Conservation (phyloP, 2,797 vertebrate genomes). For the Clamator glandarius region DNA sequence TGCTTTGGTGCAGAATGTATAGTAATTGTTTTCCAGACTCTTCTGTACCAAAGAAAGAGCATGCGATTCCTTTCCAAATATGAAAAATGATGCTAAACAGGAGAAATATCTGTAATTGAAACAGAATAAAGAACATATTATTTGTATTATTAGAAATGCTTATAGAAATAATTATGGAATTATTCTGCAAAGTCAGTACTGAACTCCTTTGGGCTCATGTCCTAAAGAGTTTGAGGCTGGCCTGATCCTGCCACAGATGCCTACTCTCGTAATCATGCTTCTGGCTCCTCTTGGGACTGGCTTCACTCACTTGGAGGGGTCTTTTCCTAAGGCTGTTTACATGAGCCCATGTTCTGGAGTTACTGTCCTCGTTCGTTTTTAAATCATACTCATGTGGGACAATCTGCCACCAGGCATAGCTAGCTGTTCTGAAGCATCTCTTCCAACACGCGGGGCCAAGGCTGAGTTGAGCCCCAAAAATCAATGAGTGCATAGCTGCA, state of each 20-base stretch:
- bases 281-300: neutral
- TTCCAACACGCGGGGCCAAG: fast-evolving
- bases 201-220: neutral
- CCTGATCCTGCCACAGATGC: neutral
- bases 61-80: neutral
- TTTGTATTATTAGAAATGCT: neutral
- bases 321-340: neutral
- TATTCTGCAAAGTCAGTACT: neutral
- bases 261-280: neutral
- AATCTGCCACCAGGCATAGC: neutral
- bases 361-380: neutral
- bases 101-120: neutral
- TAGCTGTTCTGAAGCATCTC: neutral
- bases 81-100: neutral
- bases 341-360: fast-evolving
- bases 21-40: neutral
- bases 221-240: neutral
- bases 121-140: neutral
- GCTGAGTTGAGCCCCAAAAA: neutral
- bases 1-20: neutral
- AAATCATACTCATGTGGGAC: fast-evolving
- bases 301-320: neutral
- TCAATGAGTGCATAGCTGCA: neutral
- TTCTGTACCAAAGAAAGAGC: neutral
- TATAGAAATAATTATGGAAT: neutral